phyloP scores from a whole-genome alignment of 2,797 vertebrate genomes.

The Sus cebifrons region DNA sequence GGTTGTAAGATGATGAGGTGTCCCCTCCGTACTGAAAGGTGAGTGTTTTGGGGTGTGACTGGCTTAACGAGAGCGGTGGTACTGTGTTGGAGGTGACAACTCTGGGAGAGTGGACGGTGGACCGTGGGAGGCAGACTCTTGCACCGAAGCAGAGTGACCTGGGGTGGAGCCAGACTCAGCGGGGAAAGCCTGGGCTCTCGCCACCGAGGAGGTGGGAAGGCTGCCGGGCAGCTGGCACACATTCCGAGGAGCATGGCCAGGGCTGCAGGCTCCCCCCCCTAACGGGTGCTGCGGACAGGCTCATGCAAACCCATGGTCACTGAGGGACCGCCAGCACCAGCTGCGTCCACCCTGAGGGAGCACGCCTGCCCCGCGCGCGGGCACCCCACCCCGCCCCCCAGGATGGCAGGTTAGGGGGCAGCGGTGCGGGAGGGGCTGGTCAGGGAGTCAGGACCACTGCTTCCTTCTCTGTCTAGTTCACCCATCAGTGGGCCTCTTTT shows the following conservation, averaged over 20 bases:
- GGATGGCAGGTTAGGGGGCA: background rate
- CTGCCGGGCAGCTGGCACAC: accelerated
- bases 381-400: background rate
- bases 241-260: background rate
- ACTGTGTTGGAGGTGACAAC: background rate
- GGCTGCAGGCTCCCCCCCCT: background rate
- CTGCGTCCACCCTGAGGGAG: background rate
- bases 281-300: background rate
- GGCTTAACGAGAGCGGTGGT: background rate
- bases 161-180: background rate
- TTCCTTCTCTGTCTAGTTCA: background rate
- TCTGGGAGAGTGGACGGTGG: background rate
- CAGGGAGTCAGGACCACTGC: background rate
- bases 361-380: accelerated
- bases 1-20: background rate
- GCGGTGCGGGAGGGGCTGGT: accelerated
- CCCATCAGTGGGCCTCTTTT: background rate
- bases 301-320: background rate
- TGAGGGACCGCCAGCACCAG: background rate
- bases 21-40: background rate
- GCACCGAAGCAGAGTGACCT: background rate
- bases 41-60: background rate
- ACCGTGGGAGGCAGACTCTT: background rate
- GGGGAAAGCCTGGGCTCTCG: no score
- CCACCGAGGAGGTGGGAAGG: no score